Conservation (phyloP, 2,113 vertebrate species). For the Sturnus vulgaris region DNA sequence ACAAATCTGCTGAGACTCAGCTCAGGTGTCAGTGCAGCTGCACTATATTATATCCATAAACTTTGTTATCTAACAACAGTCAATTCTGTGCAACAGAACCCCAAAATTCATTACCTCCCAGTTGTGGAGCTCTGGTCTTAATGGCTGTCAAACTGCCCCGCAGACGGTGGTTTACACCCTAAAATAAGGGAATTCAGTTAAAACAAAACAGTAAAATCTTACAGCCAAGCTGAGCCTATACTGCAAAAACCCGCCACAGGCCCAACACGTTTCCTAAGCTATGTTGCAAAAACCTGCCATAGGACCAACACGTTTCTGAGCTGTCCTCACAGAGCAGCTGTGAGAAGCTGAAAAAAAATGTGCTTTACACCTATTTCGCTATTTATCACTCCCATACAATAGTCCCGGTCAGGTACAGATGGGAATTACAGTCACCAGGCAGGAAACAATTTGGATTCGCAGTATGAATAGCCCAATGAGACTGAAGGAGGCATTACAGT, state of each 20-base stretch:
- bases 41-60: not conserved
- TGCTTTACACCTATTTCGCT: not conserved
- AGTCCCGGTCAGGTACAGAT: not conserved
- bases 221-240: not conserved
- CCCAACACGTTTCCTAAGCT: not conserved
- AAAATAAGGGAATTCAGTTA: not conserved
- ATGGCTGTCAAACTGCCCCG: constrained; percentile 89
- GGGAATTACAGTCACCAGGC: not conserved
- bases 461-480: not conserved
- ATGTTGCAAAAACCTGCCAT: not conserved
- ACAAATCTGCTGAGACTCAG: not conserved
- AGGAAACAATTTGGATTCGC: not conserved
- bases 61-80: not conserved
- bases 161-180: constrained; percentile 92
- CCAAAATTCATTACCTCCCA: constrained; percentile 82
- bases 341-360: not conserved
- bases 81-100: not conserved
- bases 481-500: not conserved
- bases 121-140: constrained; percentile 88
- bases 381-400: not conserved
- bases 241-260: not conserved
- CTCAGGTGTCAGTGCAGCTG: not conserved
- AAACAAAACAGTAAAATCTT: not conserved
- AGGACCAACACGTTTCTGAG: not conserved
- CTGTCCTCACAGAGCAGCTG: not conserved